Percentiles rank a stretch among this genome's conserved stretches.
Conservation (phyloP, 2,113 vertebrate genomes). For the Fulmarus glacialis region DNA sequence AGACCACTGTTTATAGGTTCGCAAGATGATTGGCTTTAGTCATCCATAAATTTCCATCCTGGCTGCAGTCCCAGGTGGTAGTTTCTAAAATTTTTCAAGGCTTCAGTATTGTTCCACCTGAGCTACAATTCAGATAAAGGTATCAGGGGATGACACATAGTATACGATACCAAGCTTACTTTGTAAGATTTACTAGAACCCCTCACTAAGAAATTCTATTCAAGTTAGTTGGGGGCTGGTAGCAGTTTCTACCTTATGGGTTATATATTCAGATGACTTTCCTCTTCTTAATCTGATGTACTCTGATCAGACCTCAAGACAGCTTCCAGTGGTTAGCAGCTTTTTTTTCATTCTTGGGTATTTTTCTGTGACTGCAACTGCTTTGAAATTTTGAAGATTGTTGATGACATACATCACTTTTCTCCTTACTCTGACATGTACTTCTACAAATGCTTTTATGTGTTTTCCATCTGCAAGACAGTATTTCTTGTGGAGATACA, state of each 20-base stretch:
- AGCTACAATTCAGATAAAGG: no score
- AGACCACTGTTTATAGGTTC: no score
- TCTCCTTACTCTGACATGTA: background rate
- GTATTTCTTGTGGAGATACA: background rate
- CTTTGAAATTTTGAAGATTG: background rate
- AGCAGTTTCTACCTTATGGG: background rate
- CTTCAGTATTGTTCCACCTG: no score
- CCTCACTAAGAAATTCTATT: background rate
- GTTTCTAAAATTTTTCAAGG: no score
- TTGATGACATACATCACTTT: background rate
- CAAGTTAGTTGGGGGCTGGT: background rate
- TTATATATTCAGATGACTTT: background rate
- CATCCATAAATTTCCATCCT: no score
- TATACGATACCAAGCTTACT: background rate
- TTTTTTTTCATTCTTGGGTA: background rate
- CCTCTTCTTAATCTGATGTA: background rate
- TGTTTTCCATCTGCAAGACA: background rate
- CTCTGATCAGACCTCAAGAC: background rate
- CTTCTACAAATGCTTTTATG: background rate
- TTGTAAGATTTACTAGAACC: background rate
- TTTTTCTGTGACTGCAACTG: background rate
- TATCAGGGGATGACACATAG: background rate
- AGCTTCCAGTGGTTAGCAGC: background rate
- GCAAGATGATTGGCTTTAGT: no score
- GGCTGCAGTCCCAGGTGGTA: no score